A percentile compares a stretch with the other conserved stretches of the same genome.
phyloP scores from a whole-genome alignment of 2,888 invertebrate species.

The Silvanus unidentatus region DNA sequence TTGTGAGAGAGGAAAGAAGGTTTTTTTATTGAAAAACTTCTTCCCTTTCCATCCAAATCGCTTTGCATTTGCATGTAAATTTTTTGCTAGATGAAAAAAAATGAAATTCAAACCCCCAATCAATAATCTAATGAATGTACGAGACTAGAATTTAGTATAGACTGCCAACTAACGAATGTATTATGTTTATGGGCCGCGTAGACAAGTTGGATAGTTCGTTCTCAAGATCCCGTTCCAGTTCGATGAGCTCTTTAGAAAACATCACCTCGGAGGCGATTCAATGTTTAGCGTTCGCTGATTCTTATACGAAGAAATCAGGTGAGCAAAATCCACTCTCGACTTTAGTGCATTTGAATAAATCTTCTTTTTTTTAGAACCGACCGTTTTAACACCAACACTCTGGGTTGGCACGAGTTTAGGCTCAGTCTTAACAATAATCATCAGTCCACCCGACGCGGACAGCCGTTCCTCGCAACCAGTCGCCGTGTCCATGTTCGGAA shows the following conservation, averaged over 20 bases:
- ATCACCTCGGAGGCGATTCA: slow-evolving; percentile 93
- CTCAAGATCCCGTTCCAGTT: slow-evolving; percentile 93
- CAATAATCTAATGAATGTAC: too few relatives aligned
- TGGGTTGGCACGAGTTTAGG: slow-evolving; percentile 98
- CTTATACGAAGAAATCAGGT: slow-evolving; percentile 93
- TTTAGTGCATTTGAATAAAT: background rate
- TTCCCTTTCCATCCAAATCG: too few relatives aligned
- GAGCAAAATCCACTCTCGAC: slow-evolving; percentile 14
- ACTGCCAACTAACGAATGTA: slow-evolving; percentile 7
- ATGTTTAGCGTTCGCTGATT: slow-evolving; percentile 93
- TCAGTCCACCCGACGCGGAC: slow-evolving; percentile 77
- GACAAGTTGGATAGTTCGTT: slow-evolving; percentile 96
- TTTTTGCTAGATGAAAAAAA: too few relatives aligned
- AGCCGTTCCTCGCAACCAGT: slow-evolving; percentile 79
- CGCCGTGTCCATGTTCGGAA: slow-evolving; percentile 87
- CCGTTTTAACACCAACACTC: slow-evolving; percentile 77
- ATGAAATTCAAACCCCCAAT: too few relatives aligned
- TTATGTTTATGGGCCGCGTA: slow-evolving; percentile 64
- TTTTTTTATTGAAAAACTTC: too few relatives aligned
- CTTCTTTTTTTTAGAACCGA: slow-evolving; percentile 68
- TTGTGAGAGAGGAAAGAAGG: too few relatives aligned
- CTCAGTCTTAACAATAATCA: slow-evolving; percentile 87
- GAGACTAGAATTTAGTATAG: too few relatives aligned
- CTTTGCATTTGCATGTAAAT: too few relatives aligned
- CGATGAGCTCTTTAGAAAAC: slow-evolving; percentile 96